phyloP scores from a whole-genome alignment of 2,797 vertebrate species.

The Chaetodon trifasciatus region DNA sequence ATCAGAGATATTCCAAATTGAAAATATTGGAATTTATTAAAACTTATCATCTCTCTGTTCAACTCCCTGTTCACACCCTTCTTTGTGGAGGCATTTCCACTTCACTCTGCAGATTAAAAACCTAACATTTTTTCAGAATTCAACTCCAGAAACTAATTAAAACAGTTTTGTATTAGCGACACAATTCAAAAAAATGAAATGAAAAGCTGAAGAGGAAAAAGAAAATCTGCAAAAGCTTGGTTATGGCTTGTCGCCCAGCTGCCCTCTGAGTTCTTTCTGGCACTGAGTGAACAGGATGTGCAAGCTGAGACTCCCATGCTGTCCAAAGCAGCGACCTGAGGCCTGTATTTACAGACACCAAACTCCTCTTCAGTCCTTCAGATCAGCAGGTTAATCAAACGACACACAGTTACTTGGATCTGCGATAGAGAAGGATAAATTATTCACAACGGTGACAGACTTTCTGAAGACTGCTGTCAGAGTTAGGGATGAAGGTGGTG shows the following conservation, averaged over 20 bases:
- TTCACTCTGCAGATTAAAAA: conserved; percentile 23
- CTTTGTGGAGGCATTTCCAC: background rate
- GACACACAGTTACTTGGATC: conserved; percentile 69
- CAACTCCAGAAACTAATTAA: conserved; percentile 29
- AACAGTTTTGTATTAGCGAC: conserved; percentile 7
- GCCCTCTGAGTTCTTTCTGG: conserved; percentile 59
- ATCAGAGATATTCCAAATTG: conserved; percentile 17
- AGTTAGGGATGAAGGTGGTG: conserved; percentile 17
- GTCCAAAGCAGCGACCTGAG: conserved; percentile 44
- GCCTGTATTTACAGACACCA: conserved; percentile 63
- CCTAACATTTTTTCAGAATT: background rate
- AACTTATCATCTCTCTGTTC: background rate
- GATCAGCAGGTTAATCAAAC: conserved; percentile 79
- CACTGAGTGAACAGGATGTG: conserved; percentile 56
- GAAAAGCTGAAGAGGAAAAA: conserved; percentile 22
- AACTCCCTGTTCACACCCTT: conserved; percentile 3
- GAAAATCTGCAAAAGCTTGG: conserved; percentile 40
- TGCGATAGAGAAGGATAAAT: conserved; percentile 64
- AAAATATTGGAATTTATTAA: background rate
- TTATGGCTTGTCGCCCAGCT: conserved; percentile 42
- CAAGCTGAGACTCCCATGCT: conserved; percentile 56
- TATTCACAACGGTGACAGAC: conserved; percentile 65
- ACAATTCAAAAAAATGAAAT: conserved; percentile 15
- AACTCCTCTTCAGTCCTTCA: conserved; percentile 50
- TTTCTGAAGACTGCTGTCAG: conserved; percentile 37